Percentiles rank a stretch among this genome's conserved stretches.
Conservation (phyloP, 2,888 invertebrate genomes). For the Callinectes sapidus region DNA sequence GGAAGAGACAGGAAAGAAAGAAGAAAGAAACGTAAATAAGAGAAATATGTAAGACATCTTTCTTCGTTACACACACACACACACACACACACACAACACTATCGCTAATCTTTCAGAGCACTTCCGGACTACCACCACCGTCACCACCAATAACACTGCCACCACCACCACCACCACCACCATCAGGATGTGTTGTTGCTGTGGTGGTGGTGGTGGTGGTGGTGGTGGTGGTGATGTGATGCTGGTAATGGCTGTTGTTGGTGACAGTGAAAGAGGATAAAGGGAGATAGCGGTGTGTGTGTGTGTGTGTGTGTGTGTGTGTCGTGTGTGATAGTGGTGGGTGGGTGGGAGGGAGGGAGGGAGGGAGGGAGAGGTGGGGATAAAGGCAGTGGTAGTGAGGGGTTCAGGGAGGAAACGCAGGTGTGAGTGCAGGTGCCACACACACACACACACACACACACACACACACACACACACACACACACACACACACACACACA, state of each 20-base stretch:
- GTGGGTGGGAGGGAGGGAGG: background rate
- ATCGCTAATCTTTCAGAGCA: background rate
- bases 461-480: slow-evolving; percentile 7
- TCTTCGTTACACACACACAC: background rate
- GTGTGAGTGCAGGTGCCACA: slow-evolving; percentile 19
- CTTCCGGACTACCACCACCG: slow-evolving; percentile 11
- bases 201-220: background rate
- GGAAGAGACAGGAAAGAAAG: background rate
- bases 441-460: slow-evolving; percentile 16
- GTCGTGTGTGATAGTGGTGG: background rate
- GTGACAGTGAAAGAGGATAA: background rate
- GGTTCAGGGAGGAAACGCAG: slow-evolving; percentile 26
- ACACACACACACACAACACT: background rate
- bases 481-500: slow-evolving; percentile 39
- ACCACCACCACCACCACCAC: background rate
- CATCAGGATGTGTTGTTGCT: background rate
- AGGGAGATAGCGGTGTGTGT: background rate
- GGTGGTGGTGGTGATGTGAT: background rate
- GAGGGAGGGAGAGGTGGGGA: background rate
- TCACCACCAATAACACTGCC: background rate
- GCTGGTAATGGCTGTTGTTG: too few relatives aligned
- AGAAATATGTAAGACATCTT: background rate
- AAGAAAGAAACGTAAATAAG: background rate
- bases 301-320: slow-evolving; percentile 29
- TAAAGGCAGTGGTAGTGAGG: background rate